These are phyloP conservation scores for Enteromius viviparus DNA, from an alignment of 2,797 vertebrate species.

Conservation along the genomic window DNA sequence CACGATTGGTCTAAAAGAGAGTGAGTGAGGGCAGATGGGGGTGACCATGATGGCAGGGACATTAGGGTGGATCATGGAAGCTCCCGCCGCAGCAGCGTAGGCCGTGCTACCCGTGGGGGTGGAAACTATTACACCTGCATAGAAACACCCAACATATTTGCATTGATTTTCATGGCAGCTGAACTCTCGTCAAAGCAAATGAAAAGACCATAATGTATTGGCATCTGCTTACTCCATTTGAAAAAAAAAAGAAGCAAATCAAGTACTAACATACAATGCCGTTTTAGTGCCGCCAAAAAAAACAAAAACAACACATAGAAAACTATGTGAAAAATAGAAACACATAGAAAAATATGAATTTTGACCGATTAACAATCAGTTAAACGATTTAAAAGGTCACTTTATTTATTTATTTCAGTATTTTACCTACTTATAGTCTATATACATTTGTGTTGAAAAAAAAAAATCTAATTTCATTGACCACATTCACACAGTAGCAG, in stretches of 20 bases:
- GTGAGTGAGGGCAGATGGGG: constrained; percentile 84
- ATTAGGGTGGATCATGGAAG: constrained; percentile 86
- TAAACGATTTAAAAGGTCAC: no score
- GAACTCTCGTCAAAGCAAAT: neutral
- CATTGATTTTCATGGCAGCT: constrained; percentile 42
- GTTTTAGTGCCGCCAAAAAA: neutral
- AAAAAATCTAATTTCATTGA: no score
- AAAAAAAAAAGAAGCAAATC: neutral
- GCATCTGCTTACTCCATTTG: neutral
- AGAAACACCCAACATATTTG: constrained; percentile 28
- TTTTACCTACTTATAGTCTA: no score
- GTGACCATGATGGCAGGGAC: constrained; percentile 87
- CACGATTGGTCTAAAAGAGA: constrained; percentile 86
- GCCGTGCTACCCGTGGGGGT: constrained; percentile 85
- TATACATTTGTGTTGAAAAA: no score
- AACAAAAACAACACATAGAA: no score
- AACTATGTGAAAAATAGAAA: no score
- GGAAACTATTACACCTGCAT: constrained; percentile 82
- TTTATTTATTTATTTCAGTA: no score
- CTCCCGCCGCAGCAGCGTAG: constrained; percentile 81
- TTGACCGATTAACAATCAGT: no score
- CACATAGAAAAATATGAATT: no score
- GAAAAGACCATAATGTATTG: neutral
- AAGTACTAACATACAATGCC: no score
- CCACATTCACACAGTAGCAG: no score